Base-by-base conservation (phyloP, 1,140 invertebrate genomes). In the Aphidius ervi region DNA sequence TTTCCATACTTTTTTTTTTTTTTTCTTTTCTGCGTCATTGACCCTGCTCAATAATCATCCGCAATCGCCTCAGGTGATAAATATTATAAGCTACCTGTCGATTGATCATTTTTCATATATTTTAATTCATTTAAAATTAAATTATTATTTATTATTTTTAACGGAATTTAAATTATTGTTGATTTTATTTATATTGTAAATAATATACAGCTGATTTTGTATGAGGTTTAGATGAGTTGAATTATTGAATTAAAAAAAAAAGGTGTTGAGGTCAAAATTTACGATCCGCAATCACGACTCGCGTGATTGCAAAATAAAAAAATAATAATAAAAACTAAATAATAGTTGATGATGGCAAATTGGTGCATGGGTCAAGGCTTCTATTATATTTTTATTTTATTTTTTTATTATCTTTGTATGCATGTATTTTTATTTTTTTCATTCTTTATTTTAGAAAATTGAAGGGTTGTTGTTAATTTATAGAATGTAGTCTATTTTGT, bases 61-160 rank as follows among this genome's bases (percentile, higher is more conserved):
- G 40, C 23, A 52, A 52, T 37, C 40, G 50, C 50, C 50, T 52
- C 37, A 39, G 31, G 50, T 52, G 50, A 40, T 52, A 37, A n/a
- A 52, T 9, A 52, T 40, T 5, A 52, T 52, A 31, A 10, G 7
- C 42, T 52, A 52, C 50, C 50, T 52, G 50, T 40, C 31, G 40
- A 52, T 52, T n/a, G 9, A 39, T 39, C 50, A 23, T 52, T 23
- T 52, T 40, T 16, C 23, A 40, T 10, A 39, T 8, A 40, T 52
- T 52, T 52, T 31, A 52, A 37, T 52, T 40, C 37, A 37, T 39
- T 9, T 40, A 9, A 39, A 20, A 9, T 39, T 52, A 39, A 52
- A 52, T 52, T 37, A 31, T 37, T 9, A 48, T 48, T 31, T 10
- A 16, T 48, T 48, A 10, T 48, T 48, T 48, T 48, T 48, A n/a